phyloP scores from a whole-genome alignment of 2,113 vertebrate species.

The Eurypyga helias region DNA sequence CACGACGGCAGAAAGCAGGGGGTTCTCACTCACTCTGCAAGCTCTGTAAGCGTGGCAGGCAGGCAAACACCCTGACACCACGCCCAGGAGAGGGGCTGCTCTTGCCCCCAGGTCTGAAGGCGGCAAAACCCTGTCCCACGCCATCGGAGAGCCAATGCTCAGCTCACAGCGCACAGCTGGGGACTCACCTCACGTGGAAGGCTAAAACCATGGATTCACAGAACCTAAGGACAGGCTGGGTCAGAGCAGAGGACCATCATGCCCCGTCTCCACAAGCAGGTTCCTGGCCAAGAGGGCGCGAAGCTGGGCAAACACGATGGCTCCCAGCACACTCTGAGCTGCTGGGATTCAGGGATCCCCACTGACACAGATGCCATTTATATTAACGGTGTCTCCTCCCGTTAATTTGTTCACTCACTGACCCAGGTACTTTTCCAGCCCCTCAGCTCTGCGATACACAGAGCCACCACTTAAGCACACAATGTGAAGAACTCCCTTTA shows the following conservation, averaged over 20 bases:
- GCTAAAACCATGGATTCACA: background rate
- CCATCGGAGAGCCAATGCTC: background rate
- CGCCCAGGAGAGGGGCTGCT: background rate
- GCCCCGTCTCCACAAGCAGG: background rate
- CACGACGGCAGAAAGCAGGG: rapidly evolving
- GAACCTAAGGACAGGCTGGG: background rate
- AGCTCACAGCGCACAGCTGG: background rate
- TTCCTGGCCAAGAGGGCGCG: background rate
- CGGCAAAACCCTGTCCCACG: background rate
- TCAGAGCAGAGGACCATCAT: background rate
- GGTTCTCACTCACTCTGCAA: background rate
- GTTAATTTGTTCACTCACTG: background rate
- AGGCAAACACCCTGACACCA: background rate
- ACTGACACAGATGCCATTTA: background rate
- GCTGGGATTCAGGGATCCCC: background rate
- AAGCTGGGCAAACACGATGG: background rate
- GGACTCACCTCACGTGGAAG: rapidly evolving
- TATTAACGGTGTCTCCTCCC: rapidly evolving
- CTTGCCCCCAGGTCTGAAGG: background rate
- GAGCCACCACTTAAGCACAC: too few relatives aligned
- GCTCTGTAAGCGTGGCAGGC: background rate
- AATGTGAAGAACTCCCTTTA: background rate
- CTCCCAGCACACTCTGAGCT: background rate
- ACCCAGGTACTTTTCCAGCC: background rate
- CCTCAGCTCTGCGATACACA: background rate